Base-by-base conservation (phyloP, 2,797 vertebrate species). In the Nothura maculosa region DNA sequence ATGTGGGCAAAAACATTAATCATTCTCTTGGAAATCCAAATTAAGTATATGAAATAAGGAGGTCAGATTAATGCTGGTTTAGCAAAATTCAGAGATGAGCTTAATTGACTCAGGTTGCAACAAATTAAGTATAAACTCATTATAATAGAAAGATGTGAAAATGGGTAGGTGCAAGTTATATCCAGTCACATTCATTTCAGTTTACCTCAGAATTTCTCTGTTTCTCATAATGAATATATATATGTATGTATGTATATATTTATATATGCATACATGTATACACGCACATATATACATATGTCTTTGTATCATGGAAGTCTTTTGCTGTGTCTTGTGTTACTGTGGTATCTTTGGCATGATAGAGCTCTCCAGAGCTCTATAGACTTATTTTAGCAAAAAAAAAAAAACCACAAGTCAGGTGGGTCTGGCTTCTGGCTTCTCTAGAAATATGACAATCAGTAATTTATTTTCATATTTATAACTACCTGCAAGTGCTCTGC, bases 71-170 rank as follows among this genome's bases (percentile, higher is more conserved):
- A 63, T 9, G 15, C 5, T 80, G 12, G 22, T 25, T 57, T 4
- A 5, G 64, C 22, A n/a, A 74, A 89, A 77, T 80, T 80, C 8
- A 55, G 11, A 30, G 19, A 43, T 40, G 15, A 78, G 5, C 57
- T 85, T 79, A 76, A 57, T 20, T 57, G 32, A 61, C 50, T 85
- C 30, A 9, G 3, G 40, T 87, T 77, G 45, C 77, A 82, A 5
- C 45, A 80, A 14, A 15, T 74, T 32, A 70, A 4, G 14, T 73
- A 17, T 47, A 81, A 87, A 79, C 7, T 32, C 16, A 24, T 60
- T 50, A 45, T 45, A 84, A 20, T 17, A 67, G 4, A 21, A 1
- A 1, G 0, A 0, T 64, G 55, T 54, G 18, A 8, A 18, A 22
- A 12, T 4, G 12, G 21, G 47, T 85, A 69, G 2, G 8, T 36